A percentile compares a stretch with the other conserved stretches of the same genome.
Evolutionary conservation across 2,888 invertebrate genomes (phyloP).

Genomic region (Oligia fasciuncula): DNA sequence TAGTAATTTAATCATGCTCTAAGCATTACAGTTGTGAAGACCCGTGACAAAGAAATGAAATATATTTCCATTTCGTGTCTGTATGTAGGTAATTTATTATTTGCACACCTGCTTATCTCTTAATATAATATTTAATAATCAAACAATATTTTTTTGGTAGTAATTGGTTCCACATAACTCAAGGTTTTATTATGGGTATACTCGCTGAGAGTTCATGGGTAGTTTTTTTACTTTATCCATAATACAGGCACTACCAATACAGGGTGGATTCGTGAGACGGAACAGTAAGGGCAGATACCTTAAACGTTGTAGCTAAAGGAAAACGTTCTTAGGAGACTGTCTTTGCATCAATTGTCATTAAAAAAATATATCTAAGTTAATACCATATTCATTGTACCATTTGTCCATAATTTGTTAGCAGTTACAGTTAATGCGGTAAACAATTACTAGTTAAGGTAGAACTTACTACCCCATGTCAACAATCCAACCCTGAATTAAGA

Average conservation of each 20-base stretch:
- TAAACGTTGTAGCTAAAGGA: not conserved
- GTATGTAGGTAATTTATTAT: not conserved
- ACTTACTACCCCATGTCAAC: not conserved
- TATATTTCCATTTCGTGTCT: not conserved
- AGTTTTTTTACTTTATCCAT: slow-evolving; percentile 12
- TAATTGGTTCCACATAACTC: slow-evolving; percentile 55
- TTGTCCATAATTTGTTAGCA: not conserved
- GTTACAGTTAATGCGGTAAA: not conserved
- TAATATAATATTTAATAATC: not conserved
- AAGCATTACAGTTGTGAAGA: slow-evolving; percentile 11
- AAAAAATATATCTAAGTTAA: not conserved
- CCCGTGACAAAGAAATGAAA: not conserved
- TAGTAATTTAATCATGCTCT: not conserved
- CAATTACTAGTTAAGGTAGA: not conserved
- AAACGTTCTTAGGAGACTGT: not conserved
- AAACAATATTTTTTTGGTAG: not conserved
- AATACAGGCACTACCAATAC: not conserved
- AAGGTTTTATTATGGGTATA: slow-evolving; percentile 14
- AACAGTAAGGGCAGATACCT: not conserved
- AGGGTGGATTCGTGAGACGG: not conserved
- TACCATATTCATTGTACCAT: not conserved
- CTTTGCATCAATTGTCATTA: not conserved
- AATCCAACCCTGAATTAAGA: slow-evolving; percentile 6
- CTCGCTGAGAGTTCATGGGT: slow-evolving; percentile 14
- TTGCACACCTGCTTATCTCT: not conserved